Conservation (phyloP, 2,797 vertebrate species). For the Sparus aurata region DNA sequence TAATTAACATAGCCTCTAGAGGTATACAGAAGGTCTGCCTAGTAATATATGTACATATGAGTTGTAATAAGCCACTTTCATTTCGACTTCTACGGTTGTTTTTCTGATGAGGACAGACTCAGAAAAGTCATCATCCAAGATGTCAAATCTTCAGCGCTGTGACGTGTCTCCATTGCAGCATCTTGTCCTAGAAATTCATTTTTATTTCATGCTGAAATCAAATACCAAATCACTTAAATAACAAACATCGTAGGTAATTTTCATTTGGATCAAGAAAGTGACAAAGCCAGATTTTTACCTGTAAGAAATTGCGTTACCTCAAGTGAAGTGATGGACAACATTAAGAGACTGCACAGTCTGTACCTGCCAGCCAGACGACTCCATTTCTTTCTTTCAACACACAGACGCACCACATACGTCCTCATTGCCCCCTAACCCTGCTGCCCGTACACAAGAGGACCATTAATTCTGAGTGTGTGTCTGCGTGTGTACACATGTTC, state of each 20-base stretch:
- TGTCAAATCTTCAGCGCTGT: no score
- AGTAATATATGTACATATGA: no score
- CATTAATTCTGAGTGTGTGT: constrained; percentile 73
- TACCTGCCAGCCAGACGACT: constrained; percentile 40
- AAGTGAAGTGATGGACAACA: constrained; percentile 7
- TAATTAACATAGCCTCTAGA: no score
- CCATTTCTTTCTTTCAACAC: constrained; percentile 32
- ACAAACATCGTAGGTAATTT: neutral
- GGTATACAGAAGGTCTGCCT: no score
- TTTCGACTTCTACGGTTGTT: no score
- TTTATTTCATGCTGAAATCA: neutral
- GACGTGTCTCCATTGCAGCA: no score
- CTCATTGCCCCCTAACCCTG: constrained; percentile 52
- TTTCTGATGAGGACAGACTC: no score
- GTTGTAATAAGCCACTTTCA: no score
- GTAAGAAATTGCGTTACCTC: constrained; percentile 3
- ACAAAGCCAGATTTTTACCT: neutral
- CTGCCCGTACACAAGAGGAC: constrained; percentile 65
- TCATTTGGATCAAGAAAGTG: neutral
- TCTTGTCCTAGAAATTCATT: no score
- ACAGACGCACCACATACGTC: constrained; percentile 29
- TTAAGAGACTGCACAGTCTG: neutral
- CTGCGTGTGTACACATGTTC: constrained; percentile 57
- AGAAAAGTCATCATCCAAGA: no score
- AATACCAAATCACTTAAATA: neutral